Evolutionary conservation across 2,888 invertebrate species (phyloP).

Genomic region (Agrotis ipsilon): DNA sequence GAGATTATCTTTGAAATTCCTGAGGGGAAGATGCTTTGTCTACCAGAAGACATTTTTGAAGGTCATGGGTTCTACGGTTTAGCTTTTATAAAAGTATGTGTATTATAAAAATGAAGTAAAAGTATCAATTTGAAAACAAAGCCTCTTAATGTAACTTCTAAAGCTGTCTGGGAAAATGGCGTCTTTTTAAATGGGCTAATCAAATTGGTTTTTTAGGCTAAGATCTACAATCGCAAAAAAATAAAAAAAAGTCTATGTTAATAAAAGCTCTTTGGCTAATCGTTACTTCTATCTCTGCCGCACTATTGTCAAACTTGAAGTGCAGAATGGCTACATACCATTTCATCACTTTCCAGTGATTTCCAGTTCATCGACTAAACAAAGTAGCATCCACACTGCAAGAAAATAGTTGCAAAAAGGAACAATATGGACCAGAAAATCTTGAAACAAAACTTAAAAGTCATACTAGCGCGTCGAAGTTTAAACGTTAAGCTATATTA

Average conservation of each 20-base stretch:
- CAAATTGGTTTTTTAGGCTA: background rate
- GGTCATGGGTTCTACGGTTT: constrained; percentile 9
- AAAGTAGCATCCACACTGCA: background rate
- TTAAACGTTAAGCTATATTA: constrained; percentile 28
- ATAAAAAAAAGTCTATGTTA: background rate
- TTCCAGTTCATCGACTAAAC: too few relatives aligned
- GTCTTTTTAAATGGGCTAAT: background rate
- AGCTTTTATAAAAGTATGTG: constrained; percentile 1
- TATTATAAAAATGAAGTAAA: background rate
- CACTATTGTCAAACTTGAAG: too few relatives aligned
- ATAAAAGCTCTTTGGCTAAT: too few relatives aligned
- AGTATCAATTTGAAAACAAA: background rate
- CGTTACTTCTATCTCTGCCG: too few relatives aligned
- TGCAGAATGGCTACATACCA: too few relatives aligned
- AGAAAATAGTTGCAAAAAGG: background rate
- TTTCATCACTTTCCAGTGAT: too few relatives aligned
- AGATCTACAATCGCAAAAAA: background rate
- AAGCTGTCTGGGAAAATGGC: background rate
- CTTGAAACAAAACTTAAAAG: constrained; percentile 11
- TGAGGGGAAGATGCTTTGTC: constrained; percentile 41
- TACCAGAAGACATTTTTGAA: constrained; percentile 33
- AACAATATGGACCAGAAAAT: constrained; percentile 19
- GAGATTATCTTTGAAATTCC: constrained; percentile 45
- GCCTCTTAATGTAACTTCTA: too few relatives aligned
- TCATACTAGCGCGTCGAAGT: constrained; percentile 18